Base-by-base conservation (phyloP, 2,797 vertebrate genomes). In the Hafferia zeledoni region DNA sequence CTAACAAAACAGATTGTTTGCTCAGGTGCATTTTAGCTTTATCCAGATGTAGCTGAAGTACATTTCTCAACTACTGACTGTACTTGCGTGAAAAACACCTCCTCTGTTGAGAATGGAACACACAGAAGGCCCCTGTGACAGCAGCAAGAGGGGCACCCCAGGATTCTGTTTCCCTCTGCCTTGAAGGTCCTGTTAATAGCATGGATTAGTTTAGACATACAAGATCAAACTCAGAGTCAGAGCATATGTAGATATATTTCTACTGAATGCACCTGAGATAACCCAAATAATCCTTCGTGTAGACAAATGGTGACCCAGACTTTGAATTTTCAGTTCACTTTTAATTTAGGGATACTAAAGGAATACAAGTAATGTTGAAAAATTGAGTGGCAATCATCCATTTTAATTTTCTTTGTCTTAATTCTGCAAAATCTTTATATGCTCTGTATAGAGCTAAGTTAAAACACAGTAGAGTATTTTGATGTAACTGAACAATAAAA, bases 361-460 rank as follows among this genome's bases (percentile, higher is more conserved):
- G 5, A 43, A 74, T 50, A 60, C 89, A 49, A 90, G 39, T 2
- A 61, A 57, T 10, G 20, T 63, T 49, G 17, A 52, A 92, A 88
- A 96, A 41, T 3, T 53, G 15, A 91, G 11, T 22, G 37, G 91
- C 60, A 0, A 12, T 3, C 25, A 43, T 52, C 17, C 31, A n/a
- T 61, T 90, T 89, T 22, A 78, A 76, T 94, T 71, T 65, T 5
- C 59, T 69, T 85, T 77, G 47, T 76, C 70, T 93, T 75, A 87
- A 82, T 5, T 23, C 8, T 46, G 9, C 11, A 59, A 78, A 81
- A 87, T 24, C 49, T 77, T 89, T 59, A 52, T 77, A 52, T 74
- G 44, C 19, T 84, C 16, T n/a, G 55, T 46, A 64, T 20, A 55
- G 6, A 49, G 7, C 33, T 57, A 81, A 37, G 31, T 80, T 79